phyloP scores from a whole-genome alignment of 2,113 vertebrate genomes.

The Apodemus speciosus region DNA sequence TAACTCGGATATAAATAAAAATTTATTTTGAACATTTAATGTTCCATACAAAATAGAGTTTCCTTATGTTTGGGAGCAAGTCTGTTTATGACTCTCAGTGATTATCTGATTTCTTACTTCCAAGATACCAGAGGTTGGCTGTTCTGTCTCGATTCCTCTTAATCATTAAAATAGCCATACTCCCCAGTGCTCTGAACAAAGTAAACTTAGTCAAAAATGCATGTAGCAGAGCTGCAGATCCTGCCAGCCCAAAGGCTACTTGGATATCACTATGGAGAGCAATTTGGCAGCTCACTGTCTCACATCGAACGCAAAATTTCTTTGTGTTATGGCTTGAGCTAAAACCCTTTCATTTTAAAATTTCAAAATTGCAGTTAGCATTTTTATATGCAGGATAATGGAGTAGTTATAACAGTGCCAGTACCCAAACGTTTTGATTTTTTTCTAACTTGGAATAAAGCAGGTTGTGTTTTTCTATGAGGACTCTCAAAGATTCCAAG shows the following conservation, averaged over 20 bases:
- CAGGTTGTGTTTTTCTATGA: not conserved
- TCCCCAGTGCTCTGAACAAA: not conserved
- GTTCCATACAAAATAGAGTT: not conserved
- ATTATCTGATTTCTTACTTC: not conserved
- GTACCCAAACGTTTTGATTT: not conserved
- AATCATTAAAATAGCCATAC: not conserved
- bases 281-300: not conserved
- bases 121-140: not conserved
- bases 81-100: not conserved
- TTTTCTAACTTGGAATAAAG: not conserved
- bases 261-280: not conserved
- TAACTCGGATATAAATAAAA: not conserved
- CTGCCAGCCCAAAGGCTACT: not conserved
- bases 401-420: not conserved
- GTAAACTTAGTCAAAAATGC: not conserved
- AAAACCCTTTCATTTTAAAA: not conserved
- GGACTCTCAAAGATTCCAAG: not conserved
- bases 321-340: not conserved
- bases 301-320: not conserved
- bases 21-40: not conserved
- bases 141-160: not conserved
- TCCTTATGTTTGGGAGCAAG: not conserved
- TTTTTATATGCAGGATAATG: not conserved
- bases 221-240: not conserved
- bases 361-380: not conserved